Base-by-base conservation (phyloP, 1,140 invertebrate species). In the Sycophaga agraensis region DNA sequence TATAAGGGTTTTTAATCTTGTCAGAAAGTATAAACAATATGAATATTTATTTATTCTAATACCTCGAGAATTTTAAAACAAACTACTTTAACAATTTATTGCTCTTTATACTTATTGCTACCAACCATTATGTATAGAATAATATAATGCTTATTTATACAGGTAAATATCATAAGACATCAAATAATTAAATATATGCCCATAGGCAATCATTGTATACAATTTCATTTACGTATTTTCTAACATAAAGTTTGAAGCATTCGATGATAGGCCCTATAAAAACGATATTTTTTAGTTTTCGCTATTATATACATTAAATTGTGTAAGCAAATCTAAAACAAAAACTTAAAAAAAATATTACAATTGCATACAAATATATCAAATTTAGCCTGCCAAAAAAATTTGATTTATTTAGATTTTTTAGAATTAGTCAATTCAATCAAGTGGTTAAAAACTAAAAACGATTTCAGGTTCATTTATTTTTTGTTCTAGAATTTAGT, bases 111-210 rank as follows among this genome's bases (percentile, higher is more conserved):
- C 39, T 43, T 53, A 37, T 19, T 53, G 2, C 21, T 45, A 35
- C n/a, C 4, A 26, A 37, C 45, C 17, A 46, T 57, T 35, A 26
- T 12, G 45, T 26, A 17, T 53, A 28, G 37, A 53, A 31, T 37
- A n/a, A 16, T 22, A 60, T 53, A 60, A 53, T 60, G 46, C 37
- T 59, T n/a, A 12, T 51, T 45, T n/a, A 4, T 24, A 31, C 26
- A 11, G 1, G 46, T 12, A 60, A 53, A 60, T n/a, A 59, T 43
- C 35, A 22, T 14, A 46, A 12, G 53, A 53, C 19, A 45, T 59
- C 1, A 45, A 50, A 42, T 42, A 55, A 55, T 40, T 1, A 12
- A 31, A 16, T 17, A 35, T 50, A 5, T 50, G 9, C 4, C 40
- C 19, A 51, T 24, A 34, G 22, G 37, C 16, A 31, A 24, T 28